phyloP scores from a whole-genome alignment of 2,113 vertebrate species.

The Vimba vimba region DNA sequence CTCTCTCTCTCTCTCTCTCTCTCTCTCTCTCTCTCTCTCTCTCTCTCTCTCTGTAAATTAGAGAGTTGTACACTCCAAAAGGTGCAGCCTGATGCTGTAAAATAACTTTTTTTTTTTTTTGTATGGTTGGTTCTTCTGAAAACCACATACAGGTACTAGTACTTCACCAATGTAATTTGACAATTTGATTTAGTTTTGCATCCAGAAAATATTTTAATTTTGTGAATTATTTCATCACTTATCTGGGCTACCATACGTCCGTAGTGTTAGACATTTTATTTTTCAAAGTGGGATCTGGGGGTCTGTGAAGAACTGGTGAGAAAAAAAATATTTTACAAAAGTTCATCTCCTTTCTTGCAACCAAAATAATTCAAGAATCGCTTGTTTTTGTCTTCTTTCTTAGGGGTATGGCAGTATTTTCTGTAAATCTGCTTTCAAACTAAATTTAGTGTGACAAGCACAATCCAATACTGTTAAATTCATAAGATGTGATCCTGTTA shows the following conservation, averaged over 20 bases:
- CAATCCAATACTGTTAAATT: too few relatives aligned
- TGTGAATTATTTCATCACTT: neutral
- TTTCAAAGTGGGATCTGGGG: neutral
- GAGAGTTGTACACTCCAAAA: neutral
- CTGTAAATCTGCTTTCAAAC: too few relatives aligned
- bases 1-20: too few relatives aligned
- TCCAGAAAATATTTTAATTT: neutral
- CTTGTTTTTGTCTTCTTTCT: neutral
- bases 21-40: too few relatives aligned
- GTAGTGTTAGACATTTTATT: neutral
- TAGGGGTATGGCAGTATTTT: too few relatives aligned
- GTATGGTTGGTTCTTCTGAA: neutral
- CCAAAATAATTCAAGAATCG: neutral
- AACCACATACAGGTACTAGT: neutral
- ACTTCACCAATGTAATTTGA: neutral
- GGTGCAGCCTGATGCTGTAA: neutral
- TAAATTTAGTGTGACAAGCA: too few relatives aligned
- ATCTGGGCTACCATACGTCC: too few relatives aligned
- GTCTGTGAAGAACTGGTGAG: neutral
- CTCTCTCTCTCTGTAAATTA: too few relatives aligned
- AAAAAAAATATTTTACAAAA: neutral
- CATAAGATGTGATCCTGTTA: too few relatives aligned
- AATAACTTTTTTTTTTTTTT: neutral
- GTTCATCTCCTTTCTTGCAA: neutral
- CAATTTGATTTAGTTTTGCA: neutral